Conservation (phyloP, 2,797 vertebrate genomes). For the Melanotaenia trifasciata region DNA sequence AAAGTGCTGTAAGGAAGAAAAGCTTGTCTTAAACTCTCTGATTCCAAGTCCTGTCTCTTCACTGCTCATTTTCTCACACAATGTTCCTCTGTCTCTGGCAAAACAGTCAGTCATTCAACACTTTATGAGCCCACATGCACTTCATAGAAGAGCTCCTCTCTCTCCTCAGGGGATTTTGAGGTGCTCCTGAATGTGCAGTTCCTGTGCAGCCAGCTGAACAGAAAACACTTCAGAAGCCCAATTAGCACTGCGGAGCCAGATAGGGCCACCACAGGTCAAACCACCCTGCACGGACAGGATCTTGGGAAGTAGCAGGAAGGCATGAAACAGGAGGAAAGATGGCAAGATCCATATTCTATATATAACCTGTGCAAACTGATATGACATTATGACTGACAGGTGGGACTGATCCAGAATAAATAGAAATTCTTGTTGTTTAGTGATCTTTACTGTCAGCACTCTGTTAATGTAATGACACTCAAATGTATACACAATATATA, state of each 20-base stretch:
- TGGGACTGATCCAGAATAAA: not conserved
- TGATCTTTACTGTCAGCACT: not conserved
- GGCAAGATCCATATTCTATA: constrained; percentile 2
- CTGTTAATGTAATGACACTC: not conserved
- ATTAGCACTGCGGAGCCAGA: constrained; percentile 57
- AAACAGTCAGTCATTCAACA: constrained; percentile 62
- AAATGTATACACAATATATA: not conserved
- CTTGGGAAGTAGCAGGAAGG: constrained; percentile 14
- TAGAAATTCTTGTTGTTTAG: not conserved
- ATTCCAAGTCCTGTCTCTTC: constrained; percentile 6
- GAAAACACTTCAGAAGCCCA: constrained; percentile 58
- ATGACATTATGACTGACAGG: not conserved
- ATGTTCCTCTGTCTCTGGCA: constrained; percentile 52
- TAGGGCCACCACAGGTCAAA: constrained; percentile 42
- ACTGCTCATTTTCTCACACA: constrained; percentile 51
- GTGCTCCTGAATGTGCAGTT: constrained; percentile 48
- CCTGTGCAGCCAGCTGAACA: constrained; percentile 59
- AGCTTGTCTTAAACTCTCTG: constrained; percentile 18
- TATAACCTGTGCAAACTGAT: not conserved
- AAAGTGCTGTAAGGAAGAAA: constrained; percentile 14
- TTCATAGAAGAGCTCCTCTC: constrained; percentile 49
- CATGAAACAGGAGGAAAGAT: not conserved
- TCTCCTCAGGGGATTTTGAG: constrained; percentile 46
- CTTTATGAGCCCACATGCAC: constrained; percentile 45
- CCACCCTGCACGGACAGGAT: constrained; percentile 18